Percentiles rank a stretch among this genome's conserved stretches.
phyloP scores from a whole-genome alignment of 2,888 invertebrate genomes.

The Hypomecis atomaria region DNA sequence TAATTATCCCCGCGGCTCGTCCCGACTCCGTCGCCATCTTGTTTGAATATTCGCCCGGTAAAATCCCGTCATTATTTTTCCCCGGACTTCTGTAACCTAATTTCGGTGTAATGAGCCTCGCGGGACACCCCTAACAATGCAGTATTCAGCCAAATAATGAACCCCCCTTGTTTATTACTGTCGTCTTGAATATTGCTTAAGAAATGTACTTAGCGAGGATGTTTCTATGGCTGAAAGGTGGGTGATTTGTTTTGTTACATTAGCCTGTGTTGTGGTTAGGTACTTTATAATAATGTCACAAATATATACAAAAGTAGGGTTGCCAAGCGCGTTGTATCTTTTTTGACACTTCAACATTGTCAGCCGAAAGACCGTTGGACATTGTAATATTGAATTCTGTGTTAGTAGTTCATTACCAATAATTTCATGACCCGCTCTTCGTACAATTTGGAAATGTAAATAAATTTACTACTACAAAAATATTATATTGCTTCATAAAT shows the following conservation, averaged over 20 bases:
- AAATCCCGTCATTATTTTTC: conserved; percentile 69
- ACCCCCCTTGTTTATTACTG: conserved; percentile 51
- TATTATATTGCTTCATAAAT: too few relatives aligned
- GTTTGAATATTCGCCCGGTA: conserved; percentile 71
- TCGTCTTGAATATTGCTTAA: conserved; percentile 33
- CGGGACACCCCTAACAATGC: conserved; percentile 57
- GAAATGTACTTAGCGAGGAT: conserved; percentile 35
- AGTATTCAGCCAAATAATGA: conserved; percentile 60
- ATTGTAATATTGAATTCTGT: too few relatives aligned
- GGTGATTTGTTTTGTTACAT: conserved; percentile 12
- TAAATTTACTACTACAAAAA: too few relatives aligned
- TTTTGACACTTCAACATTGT: too few relatives aligned
- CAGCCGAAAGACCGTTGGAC: too few relatives aligned
- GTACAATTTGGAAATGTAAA: too few relatives aligned
- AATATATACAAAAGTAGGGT: too few relatives aligned
- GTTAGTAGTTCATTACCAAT: too few relatives aligned
- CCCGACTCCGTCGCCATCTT: conserved; percentile 38
- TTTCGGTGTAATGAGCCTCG: conserved; percentile 70
- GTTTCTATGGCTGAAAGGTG: conserved; percentile 49
- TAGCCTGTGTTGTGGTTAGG: too few relatives aligned
- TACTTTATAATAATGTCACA: too few relatives aligned
- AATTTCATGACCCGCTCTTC: too few relatives aligned
- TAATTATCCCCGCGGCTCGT: conserved; percentile 63
- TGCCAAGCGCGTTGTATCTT: too few relatives aligned
- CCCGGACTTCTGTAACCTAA: conserved; percentile 68